Base-by-base conservation (phyloP, 2,113 vertebrate genomes). In the Catharus fuscescens region DNA sequence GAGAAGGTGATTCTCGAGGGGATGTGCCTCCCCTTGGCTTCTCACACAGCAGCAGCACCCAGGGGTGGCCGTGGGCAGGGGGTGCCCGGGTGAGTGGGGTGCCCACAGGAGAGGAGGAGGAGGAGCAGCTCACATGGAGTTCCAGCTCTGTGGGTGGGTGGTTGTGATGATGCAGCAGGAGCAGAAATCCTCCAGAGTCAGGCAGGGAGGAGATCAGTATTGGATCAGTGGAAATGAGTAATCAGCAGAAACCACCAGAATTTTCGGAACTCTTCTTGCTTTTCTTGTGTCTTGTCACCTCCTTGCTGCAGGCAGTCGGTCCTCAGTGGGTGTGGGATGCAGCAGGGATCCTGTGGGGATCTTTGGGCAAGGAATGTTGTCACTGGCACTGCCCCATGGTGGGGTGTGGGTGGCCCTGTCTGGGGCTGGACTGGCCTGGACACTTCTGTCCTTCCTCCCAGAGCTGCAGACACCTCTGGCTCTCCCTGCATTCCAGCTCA, bases 141-240 rank as follows among this genome's bases (percentile, higher is more conserved):
- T 88, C 90, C 88, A 74, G 77, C 21, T 67, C 80, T 20, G 7
- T 0, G 1, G 60, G 85, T 89, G 83, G 80, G 77, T 84, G 88
- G 77, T 14, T 61, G 69, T 9, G 36, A 91, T 87, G 86, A 74
- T 18, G 67, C 1, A 14, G 42, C 85, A 86, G 86, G 77, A 92
- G 73, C 71, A 95, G 93, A 80, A 93, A 82, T 52, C 44, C 60
- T 26, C 54, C 50, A 7, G 88, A 95, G 65, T 61, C 80, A 81
- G 60, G n/a, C 83, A 92, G 80, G 81, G 88, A 67, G 60, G 38
- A 56, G 90, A 62, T 48, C 38, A 7, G 25, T 18, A 29, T 25
- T 72, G 56, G 88, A 86, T 57, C 25, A 5, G 70, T 76, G 57
- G 40, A 52, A 87, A 67, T 76, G 73, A 87, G 77, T 86, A 81